phyloP scores from a whole-genome alignment of 2,797 vertebrate genomes.

The Sebastes matsubarae region DNA sequence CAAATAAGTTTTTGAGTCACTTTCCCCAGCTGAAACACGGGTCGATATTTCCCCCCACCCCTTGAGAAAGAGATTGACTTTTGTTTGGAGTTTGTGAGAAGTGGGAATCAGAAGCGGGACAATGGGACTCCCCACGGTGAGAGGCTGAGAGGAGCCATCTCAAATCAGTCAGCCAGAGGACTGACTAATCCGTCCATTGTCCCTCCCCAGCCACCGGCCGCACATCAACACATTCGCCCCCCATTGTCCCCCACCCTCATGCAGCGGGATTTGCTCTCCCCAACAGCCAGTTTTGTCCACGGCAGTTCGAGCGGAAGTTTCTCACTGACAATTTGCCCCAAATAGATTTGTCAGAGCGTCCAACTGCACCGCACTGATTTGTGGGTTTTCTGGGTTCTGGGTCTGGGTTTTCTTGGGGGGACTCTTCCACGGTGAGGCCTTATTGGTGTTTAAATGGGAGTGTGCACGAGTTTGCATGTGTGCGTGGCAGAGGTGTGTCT shows the following conservation, averaged over 20 bases:
- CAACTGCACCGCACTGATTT: conserved; percentile 81
- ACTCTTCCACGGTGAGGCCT: conserved; percentile 8
- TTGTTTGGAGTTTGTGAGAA: conserved; percentile 99
- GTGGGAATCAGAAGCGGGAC: conserved; percentile 99
- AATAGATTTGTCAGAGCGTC: conserved; percentile 99
- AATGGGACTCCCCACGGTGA: conserved; percentile 98
- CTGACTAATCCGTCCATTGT: conserved; percentile 99
- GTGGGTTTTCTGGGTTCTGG: conserved; percentile 67
- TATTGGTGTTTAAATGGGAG: background rate
- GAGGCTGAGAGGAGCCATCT: conserved; percentile 99
- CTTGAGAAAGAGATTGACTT: conserved; percentile 99
- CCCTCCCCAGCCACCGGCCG: conserved; percentile 94
- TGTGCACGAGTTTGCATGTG: background rate
- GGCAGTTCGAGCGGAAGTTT: conserved; percentile 99
- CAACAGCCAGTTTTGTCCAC: conserved; percentile 99
- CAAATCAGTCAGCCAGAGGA: conserved; percentile 99
- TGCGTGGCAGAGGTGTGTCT: conserved; percentile 18
- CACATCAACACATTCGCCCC: conserved; percentile 97
- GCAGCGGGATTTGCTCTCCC: conserved; percentile 99
- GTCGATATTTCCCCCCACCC: conserved; percentile 87
- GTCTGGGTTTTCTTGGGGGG: conserved; percentile 63
- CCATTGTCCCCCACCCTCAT: conserved; percentile 97
- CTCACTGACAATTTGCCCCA: conserved; percentile 99
- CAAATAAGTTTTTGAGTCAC: conserved; percentile 89
- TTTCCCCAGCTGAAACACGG: conserved; percentile 92